Evolutionary conservation across 2,113 vertebrate genomes (phyloP), one percentile per base, ranked within the genome.

Genomic region (Melanostigma gelatinosum): DNA sequence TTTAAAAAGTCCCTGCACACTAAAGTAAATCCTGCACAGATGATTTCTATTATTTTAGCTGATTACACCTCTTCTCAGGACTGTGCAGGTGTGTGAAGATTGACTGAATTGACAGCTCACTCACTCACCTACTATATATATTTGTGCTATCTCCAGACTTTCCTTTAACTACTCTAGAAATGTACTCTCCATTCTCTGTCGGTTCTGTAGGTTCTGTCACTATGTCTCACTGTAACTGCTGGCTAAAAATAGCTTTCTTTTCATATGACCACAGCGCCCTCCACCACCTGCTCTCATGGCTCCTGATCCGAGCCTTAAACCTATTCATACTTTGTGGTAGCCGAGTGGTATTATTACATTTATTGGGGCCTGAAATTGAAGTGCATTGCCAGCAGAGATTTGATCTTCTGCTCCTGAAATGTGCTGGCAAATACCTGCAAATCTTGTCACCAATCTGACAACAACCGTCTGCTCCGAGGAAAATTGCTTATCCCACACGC

Each of bases 401-500:
- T 63, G 79, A 90, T 85, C 44, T 66, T 10, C 57, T 18, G n/a
- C 68, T 80, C 38, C 34, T 67, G 72, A 52, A 67, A 68, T 77
- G 57, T 75, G 42, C 55, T 69, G 63, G 32, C 50, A 73, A 63
- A 63, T 46, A 54, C 60, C 20, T 9, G 40, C 69, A 72, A 78
- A 85, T 83, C 79, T 77, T 77, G 84, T 86, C 73, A 73, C 34
- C 68, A 46, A 72, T 88, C 65, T 78, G 87, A 85, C 6, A 11
- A 83, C 80, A 87, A 46, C 82, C 4, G 52, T 24, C 54, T 90
- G 84, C 77, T 88, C 75, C 76, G 20, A 48, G 77, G 66, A 83
- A 86, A 85, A 89, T 88, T 91, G 90, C 84, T 85, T 24, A 55
- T 24, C 54, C n/a, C 20, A 38, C 86, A 24, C 48, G 12, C 36